Percentiles rank a stretch among this genome's conserved stretches.
phyloP scores from a whole-genome alignment of 2,888 invertebrate species.

The Unio pictorum region DNA sequence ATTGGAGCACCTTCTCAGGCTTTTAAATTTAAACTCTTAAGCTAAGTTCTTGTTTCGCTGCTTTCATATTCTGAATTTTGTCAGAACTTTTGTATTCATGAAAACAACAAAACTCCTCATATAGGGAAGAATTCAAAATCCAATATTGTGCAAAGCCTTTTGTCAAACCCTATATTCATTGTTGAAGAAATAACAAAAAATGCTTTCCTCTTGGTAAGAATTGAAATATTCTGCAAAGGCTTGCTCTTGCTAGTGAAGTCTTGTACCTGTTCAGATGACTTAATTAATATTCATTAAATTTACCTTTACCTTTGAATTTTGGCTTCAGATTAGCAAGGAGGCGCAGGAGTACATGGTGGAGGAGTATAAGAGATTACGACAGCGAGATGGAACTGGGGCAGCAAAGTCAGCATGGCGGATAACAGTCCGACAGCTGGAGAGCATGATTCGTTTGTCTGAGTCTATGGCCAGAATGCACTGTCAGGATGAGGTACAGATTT shows the following conservation, averaged over 20 bases:
- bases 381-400: constrained; percentile 82
- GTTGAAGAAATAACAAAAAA: not conserved
- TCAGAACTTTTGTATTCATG: no score
- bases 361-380: constrained; percentile 89
- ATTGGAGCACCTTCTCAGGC: no score
- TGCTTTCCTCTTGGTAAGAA: not conserved
- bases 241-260: no score
- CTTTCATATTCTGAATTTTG: no score
- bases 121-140: not conserved
- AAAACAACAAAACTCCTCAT: no score
- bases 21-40: no score
- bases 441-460: constrained; percentile 95
- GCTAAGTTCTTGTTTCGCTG: no score
- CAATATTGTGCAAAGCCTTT: not conserved
- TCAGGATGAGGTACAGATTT: constrained; percentile 80
- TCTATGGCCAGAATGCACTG: constrained; percentile 97
- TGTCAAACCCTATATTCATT: not conserved
- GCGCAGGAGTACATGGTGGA: constrained; percentile 88
- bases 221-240: not conserved
- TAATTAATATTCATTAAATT: not conserved
- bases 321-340: constrained; percentile 76
- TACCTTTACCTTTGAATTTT: not conserved
- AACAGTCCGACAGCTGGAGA: constrained; percentile 95
- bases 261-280: not conserved
- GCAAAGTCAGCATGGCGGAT: constrained; percentile 92